Base-by-base conservation (phyloP, 64 coral and sea anemone species). In the Actinia tenebrosa region DNA sequence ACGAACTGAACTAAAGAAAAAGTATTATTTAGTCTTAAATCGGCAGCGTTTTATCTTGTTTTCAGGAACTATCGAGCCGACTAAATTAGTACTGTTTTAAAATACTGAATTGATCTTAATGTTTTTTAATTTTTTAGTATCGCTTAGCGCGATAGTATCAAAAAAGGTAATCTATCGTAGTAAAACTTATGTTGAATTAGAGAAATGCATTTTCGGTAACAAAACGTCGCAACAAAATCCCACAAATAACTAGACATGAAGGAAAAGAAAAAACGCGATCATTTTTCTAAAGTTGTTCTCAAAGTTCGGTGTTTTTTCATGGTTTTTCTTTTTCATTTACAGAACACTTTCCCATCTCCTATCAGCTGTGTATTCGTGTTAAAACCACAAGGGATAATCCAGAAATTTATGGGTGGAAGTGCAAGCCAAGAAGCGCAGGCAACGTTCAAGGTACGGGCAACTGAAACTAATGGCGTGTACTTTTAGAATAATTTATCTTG, bases 381-480 rank as follows among this genome's bases (percentile, higher is more conserved):
- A 53, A 96, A 93, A 71, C 94, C 94, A 0, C 94, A 96, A 89
- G 94, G 94, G 18, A 85, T 96, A 64, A 61, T 96, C 7, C 94
- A 96, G 85, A 96, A 91, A 43, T 88, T 89, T 50, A 85, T 90
- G 44, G 89, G 91, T 0, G 86, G 86, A 59, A 86, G 94, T 23
- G 82, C 86, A n/a, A 90, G 77, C 53, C 60, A 92, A 64, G 91
- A 71, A 16, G 79, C 86, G 25, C 86, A 83, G 42, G 61, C 86
- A 52, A 82, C 47, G 16, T 90, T 78, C 56, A 90, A 64, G 50
- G 86, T 71, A 17, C 20, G 20, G 20, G 11, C 22, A 75, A 37
- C 30, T 37, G 30, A 75, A 75, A 75, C 1, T 30, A 14, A 27
- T 13, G 69, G 7, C 63, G 7, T 19, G 63, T 13, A 7, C 56